These are phyloP conservation scores for Scaptomyza caliginosa DNA, from an alignment of 2,888 invertebrate species.

Conservation along the genomic window DNA sequence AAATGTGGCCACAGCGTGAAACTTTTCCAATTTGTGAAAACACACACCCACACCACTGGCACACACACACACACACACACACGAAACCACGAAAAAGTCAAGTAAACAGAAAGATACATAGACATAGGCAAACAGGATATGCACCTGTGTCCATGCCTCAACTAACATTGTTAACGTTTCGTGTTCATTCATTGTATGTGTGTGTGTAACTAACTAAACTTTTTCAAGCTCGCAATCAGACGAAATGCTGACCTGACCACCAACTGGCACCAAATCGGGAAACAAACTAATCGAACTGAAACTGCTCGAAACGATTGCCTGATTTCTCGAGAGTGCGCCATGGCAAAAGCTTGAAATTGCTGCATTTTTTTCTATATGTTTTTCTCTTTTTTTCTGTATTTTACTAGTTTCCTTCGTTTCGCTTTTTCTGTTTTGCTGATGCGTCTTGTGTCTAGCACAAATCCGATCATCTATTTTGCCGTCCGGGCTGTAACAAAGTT, in stretches of 20 bases:
- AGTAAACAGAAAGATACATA: slow-evolving; percentile 28
- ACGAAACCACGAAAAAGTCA: slow-evolving; percentile 22
- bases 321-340: slow-evolving; percentile 70
- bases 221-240: slow-evolving; percentile 38
- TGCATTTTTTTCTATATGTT: slow-evolving; percentile 33
- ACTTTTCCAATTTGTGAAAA: slow-evolving; percentile 71
- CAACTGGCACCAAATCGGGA: slow-evolving; percentile 34
- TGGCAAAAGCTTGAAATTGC: slow-evolving; percentile 54
- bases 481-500: slow-evolving; percentile 30
- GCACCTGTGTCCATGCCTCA: slow-evolving; percentile 30
- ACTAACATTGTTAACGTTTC: too few relatives aligned
- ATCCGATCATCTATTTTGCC: slow-evolving; percentile 4
- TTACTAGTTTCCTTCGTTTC: not conserved
- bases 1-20: slow-evolving; percentile 45
- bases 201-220: slow-evolving; percentile 19
- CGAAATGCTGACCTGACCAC: slow-evolving; percentile 45
- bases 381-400: not conserved
- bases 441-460: slow-evolving; percentile 26
- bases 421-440: not conserved
- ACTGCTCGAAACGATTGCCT: slow-evolving; percentile 62
- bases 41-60: slow-evolving; percentile 6
- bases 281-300: slow-evolving; percentile 71
- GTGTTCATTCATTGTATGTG: slow-evolving; percentile 7
- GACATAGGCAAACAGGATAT: slow-evolving; percentile 37
- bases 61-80: not conserved